Evolutionary conservation across 1,140 invertebrate species (phyloP).

Genomic region (Drosophila ambigua): DNA sequence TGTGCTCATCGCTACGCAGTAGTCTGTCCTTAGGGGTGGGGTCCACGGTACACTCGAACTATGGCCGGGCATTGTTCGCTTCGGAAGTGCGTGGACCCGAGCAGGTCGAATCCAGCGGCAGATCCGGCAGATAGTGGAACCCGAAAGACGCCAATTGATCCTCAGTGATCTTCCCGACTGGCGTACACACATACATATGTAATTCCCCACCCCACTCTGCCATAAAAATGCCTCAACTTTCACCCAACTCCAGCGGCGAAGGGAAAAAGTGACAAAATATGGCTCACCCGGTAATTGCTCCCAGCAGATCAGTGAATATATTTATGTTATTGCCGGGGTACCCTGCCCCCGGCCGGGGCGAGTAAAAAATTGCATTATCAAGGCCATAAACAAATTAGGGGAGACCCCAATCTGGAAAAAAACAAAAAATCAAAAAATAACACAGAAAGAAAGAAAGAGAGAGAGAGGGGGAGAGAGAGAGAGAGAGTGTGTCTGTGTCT

Average conservation of each 20-base stretch:
- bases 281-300: slow-evolving; percentile 76
- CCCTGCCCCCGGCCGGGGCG: slow-evolving; percentile 26
- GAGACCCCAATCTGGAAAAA: slow-evolving; percentile 6
- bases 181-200: not conserved
- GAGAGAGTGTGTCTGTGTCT: too few relatives aligned
- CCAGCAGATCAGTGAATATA: slow-evolving; percentile 77
- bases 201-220: slow-evolving; percentile 41
- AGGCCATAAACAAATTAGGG: slow-evolving; percentile 78
- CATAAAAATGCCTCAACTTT: slow-evolving; percentile 78
- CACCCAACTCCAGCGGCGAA: slow-evolving; percentile 41
- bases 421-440: slow-evolving; percentile 13
- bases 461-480: too few relatives aligned
- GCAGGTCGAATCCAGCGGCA: slow-evolving; percentile 14
- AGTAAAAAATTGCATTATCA: slow-evolving; percentile 81
- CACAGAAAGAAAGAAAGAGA: slow-evolving; percentile 8
- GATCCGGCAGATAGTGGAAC: not conserved
- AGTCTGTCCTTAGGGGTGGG: slow-evolving; percentile 14
- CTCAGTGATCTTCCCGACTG: slow-evolving; percentile 7
- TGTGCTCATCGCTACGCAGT: slow-evolving; percentile 61
- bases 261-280: slow-evolving; percentile 76
- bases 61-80: slow-evolving; percentile 32
- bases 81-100: not conserved
- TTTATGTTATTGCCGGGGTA: slow-evolving; percentile 72
- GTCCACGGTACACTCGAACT: not conserved
- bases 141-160: slow-evolving; percentile 2